Evolutionary conservation across 2,113 vertebrate species (phyloP).

Genomic region (Camelus bactrianus): DNA sequence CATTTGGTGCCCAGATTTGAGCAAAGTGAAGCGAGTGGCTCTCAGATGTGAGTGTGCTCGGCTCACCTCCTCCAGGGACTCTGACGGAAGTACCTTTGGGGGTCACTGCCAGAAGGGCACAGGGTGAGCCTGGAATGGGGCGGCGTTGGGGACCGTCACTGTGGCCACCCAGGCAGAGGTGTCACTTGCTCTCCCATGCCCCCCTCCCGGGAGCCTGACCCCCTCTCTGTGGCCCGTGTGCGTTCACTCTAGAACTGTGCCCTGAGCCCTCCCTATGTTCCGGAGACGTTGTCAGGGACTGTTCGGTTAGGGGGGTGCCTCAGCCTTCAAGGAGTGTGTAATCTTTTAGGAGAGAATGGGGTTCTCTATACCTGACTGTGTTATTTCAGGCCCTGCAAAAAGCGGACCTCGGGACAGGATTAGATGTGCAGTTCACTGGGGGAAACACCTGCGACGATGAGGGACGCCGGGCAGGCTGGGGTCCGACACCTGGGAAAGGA

Average conservation of each 20-base stretch:
- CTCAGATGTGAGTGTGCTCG: constrained; percentile 61
- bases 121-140: neutral
- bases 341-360: neutral
- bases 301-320: neutral
- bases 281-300: neutral
- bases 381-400: neutral
- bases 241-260: neutral
- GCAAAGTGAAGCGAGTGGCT: constrained; percentile 61
- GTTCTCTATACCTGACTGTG: neutral
- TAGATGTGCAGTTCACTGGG: neutral
- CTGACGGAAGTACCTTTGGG: neutral
- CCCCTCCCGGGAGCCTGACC: neutral
- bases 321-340: neutral
- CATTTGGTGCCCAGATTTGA: constrained; percentile 75
- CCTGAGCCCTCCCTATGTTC: neutral
- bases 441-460: neutral
- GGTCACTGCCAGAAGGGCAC: constrained; percentile 63
- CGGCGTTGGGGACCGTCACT: rapidly evolving
- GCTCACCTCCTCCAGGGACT: constrained; percentile 69
- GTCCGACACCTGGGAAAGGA: neutral
- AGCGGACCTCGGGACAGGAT: neutral
- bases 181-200: neutral
- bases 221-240: neutral
- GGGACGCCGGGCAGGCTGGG: neutral
- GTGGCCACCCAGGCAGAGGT: neutral